Evolutionary conservation across 2,888 invertebrate species (phyloP), one percentile per base, ranked within the genome.

Genomic region (Dione vanillae): DNA sequence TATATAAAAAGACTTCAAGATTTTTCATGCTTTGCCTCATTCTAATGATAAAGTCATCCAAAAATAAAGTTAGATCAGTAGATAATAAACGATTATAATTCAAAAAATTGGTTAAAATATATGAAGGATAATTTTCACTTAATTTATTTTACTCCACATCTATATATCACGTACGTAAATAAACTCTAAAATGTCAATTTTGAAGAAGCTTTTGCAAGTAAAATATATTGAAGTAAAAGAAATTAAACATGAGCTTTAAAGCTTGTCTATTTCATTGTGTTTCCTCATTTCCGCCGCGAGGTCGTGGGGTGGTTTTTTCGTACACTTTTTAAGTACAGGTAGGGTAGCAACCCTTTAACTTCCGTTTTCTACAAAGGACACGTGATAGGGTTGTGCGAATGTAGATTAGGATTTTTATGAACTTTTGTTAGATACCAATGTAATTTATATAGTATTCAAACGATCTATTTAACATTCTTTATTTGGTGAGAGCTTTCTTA

Each of bases 331-430:
- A 75, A 75, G 14, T 76, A 86, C 92, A 91, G 91, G 92, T 91
- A 91, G 82, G 66, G 84, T 80, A 74, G 83, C 88, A 88, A 88
- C 89, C 90, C 89, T 87, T 82, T 73, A 65, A 78, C 85, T 88
- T 90, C 89, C 89, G 88, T 79, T 77, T 85, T 85, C 85, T 82
- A 82, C 78, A 71, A 84, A 83, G 70, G 76, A 76, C 79, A 74
- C 86, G 85, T 89, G 88, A 85, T 82, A 76, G 76, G 76, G 76
- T 77, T 72, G 78, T 79, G 80, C 79, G 79, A 84, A 79, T 77
- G 73, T 72, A 78, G 81, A 82, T 83, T 80, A 78, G 19, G 59
- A 67, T 74, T 78, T 58, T 41, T 19, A 27, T 19, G 20, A 27
- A 45, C 61, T 45, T 35, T 61, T 61, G 45, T 45, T 37, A 51